Evolutionary conservation across 1,140 invertebrate species (phyloP).

Genomic region (Chironomus striatipennis): DNA sequence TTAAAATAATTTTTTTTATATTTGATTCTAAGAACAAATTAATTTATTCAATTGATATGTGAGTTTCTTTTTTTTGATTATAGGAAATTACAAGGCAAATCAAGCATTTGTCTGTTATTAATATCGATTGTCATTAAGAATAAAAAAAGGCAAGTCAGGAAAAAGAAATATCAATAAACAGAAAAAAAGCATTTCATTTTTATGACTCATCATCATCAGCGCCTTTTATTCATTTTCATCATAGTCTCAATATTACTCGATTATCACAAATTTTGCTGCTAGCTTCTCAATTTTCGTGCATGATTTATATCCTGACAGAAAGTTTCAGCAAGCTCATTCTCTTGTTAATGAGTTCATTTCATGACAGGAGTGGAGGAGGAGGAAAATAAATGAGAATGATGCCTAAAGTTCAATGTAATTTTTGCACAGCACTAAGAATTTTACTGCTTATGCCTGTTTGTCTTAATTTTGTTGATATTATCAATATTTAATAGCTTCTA

Average conservation of each 20-base stretch:
- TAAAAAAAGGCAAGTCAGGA: background rate
- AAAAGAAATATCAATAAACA: background rate
- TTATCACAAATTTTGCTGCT: background rate
- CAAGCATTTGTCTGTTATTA: background rate
- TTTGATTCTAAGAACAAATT: background rate
- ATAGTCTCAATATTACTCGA: background rate
- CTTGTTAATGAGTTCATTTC: background rate
- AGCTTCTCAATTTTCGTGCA: conserved; percentile 1
- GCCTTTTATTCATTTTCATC: conserved; percentile 1
- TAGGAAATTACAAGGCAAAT: too few relatives aligned
- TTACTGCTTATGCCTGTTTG: too few relatives aligned
- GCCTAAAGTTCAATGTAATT: background rate
- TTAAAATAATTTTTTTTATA: background rate
- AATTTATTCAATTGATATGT: too few relatives aligned
- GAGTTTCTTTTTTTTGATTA: too few relatives aligned
- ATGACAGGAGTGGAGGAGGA: background rate
- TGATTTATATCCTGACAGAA: conserved; percentile 7
- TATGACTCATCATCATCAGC: conserved; percentile 3
- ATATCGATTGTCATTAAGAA: background rate
- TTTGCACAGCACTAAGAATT: background rate
- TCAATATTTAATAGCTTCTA: too few relatives aligned
- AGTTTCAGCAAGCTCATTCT: conserved; percentile 7
- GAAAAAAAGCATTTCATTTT: background rate
- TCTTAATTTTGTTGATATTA: too few relatives aligned
- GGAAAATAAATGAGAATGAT: background rate